These are phyloP conservation scores for Notocelia uddmanniana DNA, from an alignment of 2,888 invertebrate species.

Conservation along the genomic window DNA sequence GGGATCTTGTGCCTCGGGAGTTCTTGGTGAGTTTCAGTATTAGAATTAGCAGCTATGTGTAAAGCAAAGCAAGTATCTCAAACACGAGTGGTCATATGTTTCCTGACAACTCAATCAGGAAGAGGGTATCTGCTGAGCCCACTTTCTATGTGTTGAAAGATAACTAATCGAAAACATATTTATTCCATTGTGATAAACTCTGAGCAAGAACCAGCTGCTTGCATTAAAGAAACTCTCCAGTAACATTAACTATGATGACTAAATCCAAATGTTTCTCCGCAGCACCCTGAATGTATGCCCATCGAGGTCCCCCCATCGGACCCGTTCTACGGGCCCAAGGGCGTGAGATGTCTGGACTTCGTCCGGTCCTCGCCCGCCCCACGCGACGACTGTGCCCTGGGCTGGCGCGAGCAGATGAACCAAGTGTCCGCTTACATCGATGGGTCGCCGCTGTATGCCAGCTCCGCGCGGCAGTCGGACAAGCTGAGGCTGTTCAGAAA, in stretches of 20 bases:
- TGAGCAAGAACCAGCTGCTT: neutral
- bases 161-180: neutral
- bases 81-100: neutral
- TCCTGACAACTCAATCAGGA: neutral
- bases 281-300: conserved; percentile 95
- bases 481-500: conserved; percentile 91
- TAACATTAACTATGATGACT: neutral
- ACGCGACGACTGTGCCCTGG: conserved; percentile 91
- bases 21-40: conserved; percentile 80
- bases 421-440: conserved; percentile 93
- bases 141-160: neutral
- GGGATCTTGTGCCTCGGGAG: conserved; percentile 86
- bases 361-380: conserved; percentile 93
- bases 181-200: neutral
- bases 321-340: conserved; percentile 89
- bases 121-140: too few relatives aligned
- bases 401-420: conserved; percentile 94
- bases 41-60: neutral
- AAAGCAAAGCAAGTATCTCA: neutral
- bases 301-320: conserved; percentile 91
- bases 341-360: conserved; percentile 93
- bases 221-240: neutral
- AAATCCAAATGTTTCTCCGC: conserved; percentile 44
- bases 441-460: conserved; percentile 93
- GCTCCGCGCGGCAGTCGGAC: conserved; percentile 90